phyloP scores from a whole-genome alignment of 2,797 vertebrate species.

The Fundulus diaphanus region DNA sequence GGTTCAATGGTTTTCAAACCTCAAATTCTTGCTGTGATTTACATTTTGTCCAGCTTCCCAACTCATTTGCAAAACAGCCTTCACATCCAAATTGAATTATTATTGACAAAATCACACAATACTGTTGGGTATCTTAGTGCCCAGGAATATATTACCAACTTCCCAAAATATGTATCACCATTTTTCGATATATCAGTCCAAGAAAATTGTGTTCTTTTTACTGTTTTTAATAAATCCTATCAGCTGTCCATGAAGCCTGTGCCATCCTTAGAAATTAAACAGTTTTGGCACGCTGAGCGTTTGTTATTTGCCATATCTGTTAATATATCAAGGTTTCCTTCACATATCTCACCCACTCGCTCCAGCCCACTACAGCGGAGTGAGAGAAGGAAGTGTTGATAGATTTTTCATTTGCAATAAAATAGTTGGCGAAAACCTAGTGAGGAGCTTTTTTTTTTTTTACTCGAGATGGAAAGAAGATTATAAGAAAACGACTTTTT shows the following conservation, averaged over 20 bases:
- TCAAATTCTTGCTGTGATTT: background rate
- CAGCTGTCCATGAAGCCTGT: slow-evolving; percentile 18
- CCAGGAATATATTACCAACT: background rate
- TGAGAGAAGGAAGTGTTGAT: slow-evolving; percentile 55
- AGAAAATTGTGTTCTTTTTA: slow-evolving; percentile 1
- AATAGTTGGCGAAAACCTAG: background rate
- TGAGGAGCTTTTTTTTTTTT: background rate
- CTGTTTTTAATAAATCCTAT: slow-evolving; percentile 10
- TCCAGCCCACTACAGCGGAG: slow-evolving; percentile 43
- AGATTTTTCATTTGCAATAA: slow-evolving; percentile 51
- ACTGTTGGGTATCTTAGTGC: background rate
- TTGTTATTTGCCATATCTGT: slow-evolving; percentile 43
- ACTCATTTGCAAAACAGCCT: background rate
- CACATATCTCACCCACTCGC: slow-evolving; percentile 42
- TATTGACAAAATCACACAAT: background rate
- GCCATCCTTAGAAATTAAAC: slow-evolving; percentile 21
- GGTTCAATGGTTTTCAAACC: background rate
- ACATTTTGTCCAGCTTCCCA: background rate
- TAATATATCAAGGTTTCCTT: slow-evolving; percentile 52
- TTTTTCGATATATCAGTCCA: slow-evolving; percentile 13
- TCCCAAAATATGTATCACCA: slow-evolving; percentile 7
- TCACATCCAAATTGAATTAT: background rate
- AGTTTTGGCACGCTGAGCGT: slow-evolving; percentile 12
- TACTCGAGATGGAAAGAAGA: slow-evolving; percentile 24
- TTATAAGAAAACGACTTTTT: background rate